Base-by-base conservation (phyloP, 2,113 vertebrate genomes). In the Cariama cristata region DNA sequence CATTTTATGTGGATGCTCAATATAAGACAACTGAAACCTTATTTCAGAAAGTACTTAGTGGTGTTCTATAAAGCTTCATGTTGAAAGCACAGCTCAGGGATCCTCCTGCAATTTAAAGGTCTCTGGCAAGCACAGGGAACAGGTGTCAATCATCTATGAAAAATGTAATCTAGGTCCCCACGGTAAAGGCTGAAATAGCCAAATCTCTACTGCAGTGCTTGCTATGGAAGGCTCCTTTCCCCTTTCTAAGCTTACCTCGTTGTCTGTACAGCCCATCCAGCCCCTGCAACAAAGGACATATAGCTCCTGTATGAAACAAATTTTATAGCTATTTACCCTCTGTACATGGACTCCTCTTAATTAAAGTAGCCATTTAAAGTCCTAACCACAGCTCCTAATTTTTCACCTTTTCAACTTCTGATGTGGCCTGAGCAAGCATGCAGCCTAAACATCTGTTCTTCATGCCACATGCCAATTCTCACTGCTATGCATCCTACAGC, bases 41-140 rank as follows among this genome's bases (percentile, higher is more conserved):
- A 91, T 91, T 95, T 97, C 91, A 81, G 59, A 93, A 77, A 87
- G 68, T 59, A 91, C 68, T 96, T 77, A 88, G n/a, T 7, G 28
- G n/a, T 7, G 28, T 84, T 74, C 76, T 77, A 63, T 59, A 52
- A 64, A 95, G 52, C 42, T 67, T 69, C 22, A 4, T 26, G 20
- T 62, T 45, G 79, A 95, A 92, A 96, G 67, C 59, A 84, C 12
- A 80, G 68, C 72, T 82, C 90, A 93, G 52, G 49, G 79, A 69
- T 68, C 52, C 44, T 55, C 64, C 44, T 76, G 88, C 81, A 93
- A 79, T 92, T 95, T 92, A 95, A 73, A 92, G 79, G 89, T 80
- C 83, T 86, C 47, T 92, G 79, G 77, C 75, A 95, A 92, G 75
- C 72, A 83, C 44, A 62, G 35, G 19, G 63, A 94, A 73, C 45